phyloP scores from a whole-genome alignment of 2,888 invertebrate genomes.

The Nudaria mundana region DNA sequence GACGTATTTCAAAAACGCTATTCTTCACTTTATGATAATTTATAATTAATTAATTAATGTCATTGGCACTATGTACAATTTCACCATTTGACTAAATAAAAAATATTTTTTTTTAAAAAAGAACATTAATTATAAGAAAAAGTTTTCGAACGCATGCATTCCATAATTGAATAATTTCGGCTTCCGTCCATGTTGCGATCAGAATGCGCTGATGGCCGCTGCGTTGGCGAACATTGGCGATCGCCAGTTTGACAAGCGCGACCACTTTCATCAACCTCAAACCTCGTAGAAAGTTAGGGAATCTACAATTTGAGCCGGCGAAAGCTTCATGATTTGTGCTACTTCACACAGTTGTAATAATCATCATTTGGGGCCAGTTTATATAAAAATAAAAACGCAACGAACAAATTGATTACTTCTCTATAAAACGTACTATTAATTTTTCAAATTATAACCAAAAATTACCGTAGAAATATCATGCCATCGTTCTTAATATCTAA shows the following conservation, averaged over 20 bases:
- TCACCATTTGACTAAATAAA: not conserved
- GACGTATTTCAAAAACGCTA: no score
- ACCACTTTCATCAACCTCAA: conserved; percentile 41
- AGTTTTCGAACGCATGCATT: conserved; percentile 1
- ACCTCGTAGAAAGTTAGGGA: conserved; percentile 52
- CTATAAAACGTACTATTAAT: not conserved
- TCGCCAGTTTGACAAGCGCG: conserved; percentile 21
- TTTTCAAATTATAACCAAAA: not conserved
- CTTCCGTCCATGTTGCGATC: conserved; percentile 5
- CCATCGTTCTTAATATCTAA: not conserved
- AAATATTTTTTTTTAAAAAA: not conserved
- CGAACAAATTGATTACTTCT: no score
- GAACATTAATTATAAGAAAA: conserved; percentile 9
- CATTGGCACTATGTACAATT: no score
- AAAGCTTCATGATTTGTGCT: conserved; percentile 39
- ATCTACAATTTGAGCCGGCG: conserved; percentile 47
- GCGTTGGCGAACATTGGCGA: conserved; percentile 11
- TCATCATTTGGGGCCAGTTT: conserved; percentile 8
- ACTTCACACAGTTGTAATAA: conserved; percentile 10
- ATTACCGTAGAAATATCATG: not conserved
- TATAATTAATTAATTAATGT: no score
- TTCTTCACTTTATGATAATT: no score
- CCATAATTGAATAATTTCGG: conserved; percentile 6
- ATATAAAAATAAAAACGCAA: no score
- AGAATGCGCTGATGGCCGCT: not conserved